Evolutionary conservation across 2,888 invertebrate species (phyloP), one percentile per base, ranked within the genome.

Genomic region (Cybosia mesomella): DNA sequence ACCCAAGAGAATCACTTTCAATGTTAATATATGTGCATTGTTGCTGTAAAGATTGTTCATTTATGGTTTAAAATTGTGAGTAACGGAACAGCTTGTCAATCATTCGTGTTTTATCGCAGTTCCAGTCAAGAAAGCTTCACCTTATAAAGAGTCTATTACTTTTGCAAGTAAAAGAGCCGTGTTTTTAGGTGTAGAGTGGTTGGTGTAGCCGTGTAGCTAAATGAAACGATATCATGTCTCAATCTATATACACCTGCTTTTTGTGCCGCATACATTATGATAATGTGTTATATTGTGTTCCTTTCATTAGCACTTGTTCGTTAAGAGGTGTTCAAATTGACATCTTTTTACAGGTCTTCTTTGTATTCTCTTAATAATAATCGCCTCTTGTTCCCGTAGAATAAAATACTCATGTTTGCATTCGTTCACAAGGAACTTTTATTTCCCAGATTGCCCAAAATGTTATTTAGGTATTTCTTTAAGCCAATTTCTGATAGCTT

Each of bases 71-170:
- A 87, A 84, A 82, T 86, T 81, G 84, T 83, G 83, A 87, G 89
- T 85, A 87, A 80, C 84, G 84, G 82, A 83, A 83, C 82, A 75
- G 81, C 67, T 89, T 89, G 92, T 91, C 92, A 92, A 91, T 92
- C 92, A 92, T 88, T 88, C 89, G 83, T 88, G 86, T 89, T 91
- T 89, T 87, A 89, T 89, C 81, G 83, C 82, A 75, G 85, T 84
- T 84, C 85, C 84, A 82, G 76, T 85, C 86, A 89, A 91, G 91
- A 91, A 91, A 90, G 88, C 88, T 76, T 79, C 68, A 74, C 91
- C 91, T 77, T 91, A 85, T 90, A 86, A 68, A 75, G 77, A 70
- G 82, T 82, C 78, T 80, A 79, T 75, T 73, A 53, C 70, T 64
- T 2, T 32, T 74, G 73, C 75, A 74, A 73, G 73, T 81, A 68